Evolutionary conservation across 2,888 invertebrate genomes (phyloP).

Genomic region (Acanthopleura granulata): DNA sequence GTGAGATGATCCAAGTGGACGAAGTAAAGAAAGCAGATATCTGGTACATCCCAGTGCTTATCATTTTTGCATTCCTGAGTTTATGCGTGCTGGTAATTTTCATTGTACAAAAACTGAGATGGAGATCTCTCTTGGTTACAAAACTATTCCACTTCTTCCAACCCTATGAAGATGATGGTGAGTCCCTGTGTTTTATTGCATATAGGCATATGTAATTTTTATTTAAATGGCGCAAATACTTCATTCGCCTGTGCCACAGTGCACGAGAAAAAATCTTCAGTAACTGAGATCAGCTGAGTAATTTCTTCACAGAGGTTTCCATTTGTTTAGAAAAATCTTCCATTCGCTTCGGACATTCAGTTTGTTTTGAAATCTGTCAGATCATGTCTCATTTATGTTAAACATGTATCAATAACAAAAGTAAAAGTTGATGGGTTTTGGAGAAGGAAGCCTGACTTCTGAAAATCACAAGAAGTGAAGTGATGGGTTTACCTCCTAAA

Average conservation of each 20-base stretch:
- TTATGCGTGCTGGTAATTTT: not conserved
- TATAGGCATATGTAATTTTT: not conserved
- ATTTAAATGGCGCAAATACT: not conserved
- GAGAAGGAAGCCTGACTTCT: too few relatives aligned
- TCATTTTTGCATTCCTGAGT: not conserved
- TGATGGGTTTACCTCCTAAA: too few relatives aligned
- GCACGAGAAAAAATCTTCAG: too few relatives aligned
- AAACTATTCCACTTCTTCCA: constrained; percentile 11
- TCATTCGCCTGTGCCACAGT: not conserved
- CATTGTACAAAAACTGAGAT: not conserved
- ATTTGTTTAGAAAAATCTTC: too few relatives aligned
- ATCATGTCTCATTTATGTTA: too few relatives aligned
- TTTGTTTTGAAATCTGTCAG: too few relatives aligned
- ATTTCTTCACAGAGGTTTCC: too few relatives aligned
- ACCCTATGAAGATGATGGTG: constrained; percentile 11
- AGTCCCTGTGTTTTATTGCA: not conserved
- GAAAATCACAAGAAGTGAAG: too few relatives aligned
- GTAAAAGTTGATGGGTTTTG: too few relatives aligned
- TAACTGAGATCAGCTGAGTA: too few relatives aligned
- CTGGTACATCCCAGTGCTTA: not conserved
- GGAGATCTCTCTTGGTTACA: constrained; percentile 7
- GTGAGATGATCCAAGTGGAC: not conserved
- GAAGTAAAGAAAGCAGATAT: not conserved
- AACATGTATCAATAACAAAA: too few relatives aligned
- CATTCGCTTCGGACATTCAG: too few relatives aligned